Conservation (phyloP, 2,113 vertebrate species). For the Paramormyrops kingsleyae region DNA sequence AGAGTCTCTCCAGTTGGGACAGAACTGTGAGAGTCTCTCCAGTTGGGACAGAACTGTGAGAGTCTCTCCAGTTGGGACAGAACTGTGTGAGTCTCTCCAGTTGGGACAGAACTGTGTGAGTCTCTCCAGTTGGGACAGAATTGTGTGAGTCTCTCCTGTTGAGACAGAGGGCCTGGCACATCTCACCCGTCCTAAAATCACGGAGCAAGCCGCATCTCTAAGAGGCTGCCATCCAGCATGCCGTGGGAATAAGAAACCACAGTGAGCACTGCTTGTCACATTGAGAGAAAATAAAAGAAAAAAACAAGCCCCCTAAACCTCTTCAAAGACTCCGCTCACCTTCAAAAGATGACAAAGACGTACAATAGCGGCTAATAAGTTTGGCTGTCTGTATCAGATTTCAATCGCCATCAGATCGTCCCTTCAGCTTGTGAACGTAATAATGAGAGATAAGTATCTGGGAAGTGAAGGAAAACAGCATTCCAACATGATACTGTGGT, state of each 20-base stretch:
- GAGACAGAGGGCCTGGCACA: not conserved
- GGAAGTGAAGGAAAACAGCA: not conserved
- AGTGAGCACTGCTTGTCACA: not conserved
- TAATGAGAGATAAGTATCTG: constrained; percentile 4
- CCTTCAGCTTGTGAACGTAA: not conserved
- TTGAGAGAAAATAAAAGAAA: not conserved
- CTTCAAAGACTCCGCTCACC: not conserved
- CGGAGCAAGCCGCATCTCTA: not conserved
- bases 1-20: not conserved
- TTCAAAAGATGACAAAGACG: constrained; percentile 6
- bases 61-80: not conserved
- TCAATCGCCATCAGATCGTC: not conserved
- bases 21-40: not conserved
- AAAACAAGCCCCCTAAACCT: not conserved
- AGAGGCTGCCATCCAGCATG: not conserved
- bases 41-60: not conserved
- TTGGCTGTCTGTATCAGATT: not conserved
- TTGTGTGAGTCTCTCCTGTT: not conserved
- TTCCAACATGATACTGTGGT: not conserved
- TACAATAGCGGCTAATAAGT: constrained; percentile 36
- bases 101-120: not conserved
- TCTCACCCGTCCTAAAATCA: constrained; percentile 11
- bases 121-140: not conserved
- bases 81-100: not conserved
- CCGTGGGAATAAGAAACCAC: not conserved